Evolutionary conservation across 2,888 invertebrate species (phyloP).

Genomic region (Dorcus hopei): DNA sequence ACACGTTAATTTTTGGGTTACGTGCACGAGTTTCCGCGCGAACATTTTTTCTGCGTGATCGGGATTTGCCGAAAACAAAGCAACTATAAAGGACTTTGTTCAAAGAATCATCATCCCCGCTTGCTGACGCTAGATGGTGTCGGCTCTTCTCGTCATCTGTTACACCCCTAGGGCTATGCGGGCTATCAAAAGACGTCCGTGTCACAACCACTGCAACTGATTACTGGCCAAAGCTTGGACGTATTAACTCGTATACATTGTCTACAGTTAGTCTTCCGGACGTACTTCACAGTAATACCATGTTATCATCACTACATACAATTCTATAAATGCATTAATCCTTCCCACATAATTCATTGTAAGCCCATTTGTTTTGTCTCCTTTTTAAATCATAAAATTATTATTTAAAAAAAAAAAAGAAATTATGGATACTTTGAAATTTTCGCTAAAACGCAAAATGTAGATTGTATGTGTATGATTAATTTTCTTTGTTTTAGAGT

Average conservation of each 20-base stretch:
- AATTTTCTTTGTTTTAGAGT: too few species aligned
- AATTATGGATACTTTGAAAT: too few species aligned
- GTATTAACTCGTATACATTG: constrained; percentile 13
- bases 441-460: too few species aligned
- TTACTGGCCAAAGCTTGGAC: constrained; percentile 16
- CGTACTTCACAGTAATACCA: background rate
- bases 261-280: constrained; percentile 5
- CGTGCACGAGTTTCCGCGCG: constrained; percentile 6
- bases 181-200: constrained; percentile 27
- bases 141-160: constrained; percentile 25
- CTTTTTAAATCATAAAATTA: too few species aligned
- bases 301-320: constrained; percentile 2
- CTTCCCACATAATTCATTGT: too few species aligned
- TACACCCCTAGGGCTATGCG: constrained; percentile 26
- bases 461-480: too few species aligned
- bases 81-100: constrained; percentile 19
- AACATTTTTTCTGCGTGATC: constrained; percentile 10
- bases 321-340: too few species aligned
- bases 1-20: constrained; percentile 48
- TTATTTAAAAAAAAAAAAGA: too few species aligned
- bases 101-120: background rate
- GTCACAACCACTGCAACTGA: constrained; percentile 25
- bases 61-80: constrained; percentile 12
- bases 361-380: too few species aligned
- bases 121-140: constrained; percentile 19